Evolutionary conservation across 2,113 vertebrate genomes (phyloP).

Genomic region (Loxodonta africana): DNA sequence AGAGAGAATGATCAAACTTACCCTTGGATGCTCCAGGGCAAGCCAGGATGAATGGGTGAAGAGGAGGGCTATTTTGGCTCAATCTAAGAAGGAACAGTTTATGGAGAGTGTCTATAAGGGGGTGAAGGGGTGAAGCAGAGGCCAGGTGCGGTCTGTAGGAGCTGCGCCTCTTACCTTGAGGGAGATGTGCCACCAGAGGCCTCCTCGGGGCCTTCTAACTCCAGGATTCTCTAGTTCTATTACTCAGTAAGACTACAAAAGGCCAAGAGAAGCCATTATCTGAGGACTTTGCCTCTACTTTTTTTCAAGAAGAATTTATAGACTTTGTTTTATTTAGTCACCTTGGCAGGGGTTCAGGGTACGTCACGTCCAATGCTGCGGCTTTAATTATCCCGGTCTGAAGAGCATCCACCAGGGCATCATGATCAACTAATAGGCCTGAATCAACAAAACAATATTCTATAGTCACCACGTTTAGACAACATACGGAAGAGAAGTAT

Average conservation of each 20-base stretch:
- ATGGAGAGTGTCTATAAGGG: neutral
- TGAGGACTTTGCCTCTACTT: neutral
- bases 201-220: neutral
- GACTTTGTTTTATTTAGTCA: slow-evolving; percentile 36
- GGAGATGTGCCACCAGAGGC: neutral
- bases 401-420: slow-evolving; percentile 88
- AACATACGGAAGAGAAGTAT: fast-evolving
- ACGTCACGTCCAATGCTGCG: slow-evolving; percentile 88
- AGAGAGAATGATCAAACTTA: neutral
- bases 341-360: slow-evolving; percentile 90
- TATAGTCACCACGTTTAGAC: neutral
- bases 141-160: neutral
- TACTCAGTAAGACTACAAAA: neutral
- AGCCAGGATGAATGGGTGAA: neutral
- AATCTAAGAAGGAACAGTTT: fast-evolving
- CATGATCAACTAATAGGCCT: slow-evolving; percentile 90
- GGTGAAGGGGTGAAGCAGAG: neutral
- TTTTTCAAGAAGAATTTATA: neutral
- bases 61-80: neutral
- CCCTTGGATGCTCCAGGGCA: neutral
- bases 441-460: neutral
- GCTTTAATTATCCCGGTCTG: slow-evolving; percentile 79
- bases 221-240: neutral
- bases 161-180: neutral
- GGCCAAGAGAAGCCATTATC: neutral